Evolutionary conservation across 2,888 invertebrate genomes (phyloP).

Genomic region (Scrobipalpa costella): DNA sequence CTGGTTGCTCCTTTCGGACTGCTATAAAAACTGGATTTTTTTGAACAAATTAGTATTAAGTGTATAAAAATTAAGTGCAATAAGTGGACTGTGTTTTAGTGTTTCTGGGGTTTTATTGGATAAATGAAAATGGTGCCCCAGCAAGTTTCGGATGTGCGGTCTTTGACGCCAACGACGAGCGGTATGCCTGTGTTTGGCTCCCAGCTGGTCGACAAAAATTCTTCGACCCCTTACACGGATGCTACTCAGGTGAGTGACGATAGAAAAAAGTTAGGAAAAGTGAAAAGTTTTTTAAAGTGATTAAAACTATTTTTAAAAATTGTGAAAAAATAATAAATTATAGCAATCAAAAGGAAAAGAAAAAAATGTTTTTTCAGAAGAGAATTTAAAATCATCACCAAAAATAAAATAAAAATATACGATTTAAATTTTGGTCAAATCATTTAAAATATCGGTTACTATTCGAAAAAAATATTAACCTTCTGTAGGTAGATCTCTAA

Average conservation of each 20-base stretch:
- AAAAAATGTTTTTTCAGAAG: no score
- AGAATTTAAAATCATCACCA: no score
- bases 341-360: neutral
- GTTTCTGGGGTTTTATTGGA: slow-evolving; percentile 56
- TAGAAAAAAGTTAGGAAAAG: slow-evolving; percentile 24
- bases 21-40: slow-evolving; percentile 58
- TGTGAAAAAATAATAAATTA: neutral
- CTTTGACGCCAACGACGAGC: slow-evolving; percentile 82
- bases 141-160: slow-evolving; percentile 82
- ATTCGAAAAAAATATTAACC: neutral
- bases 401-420: neutral
- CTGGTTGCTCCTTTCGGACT: slow-evolving; percentile 63
- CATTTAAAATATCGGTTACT: neutral
- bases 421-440: neutral
- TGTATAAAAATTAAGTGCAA: slow-evolving; percentile 64
- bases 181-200: slow-evolving; percentile 92
- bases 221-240: slow-evolving; percentile 97
- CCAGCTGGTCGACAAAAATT: slow-evolving; percentile 93
- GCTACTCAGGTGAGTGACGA: slow-evolving; percentile 94
- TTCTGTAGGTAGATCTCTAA: neutral
- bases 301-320: neutral
- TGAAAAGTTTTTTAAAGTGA: neutral
- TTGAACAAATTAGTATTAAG: slow-evolving; percentile 55
- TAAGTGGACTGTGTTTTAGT: slow-evolving; percentile 75
- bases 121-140: slow-evolving; percentile 87